Conservation (phyloP, 2,888 invertebrate genomes). For the Amiota minor region DNA sequence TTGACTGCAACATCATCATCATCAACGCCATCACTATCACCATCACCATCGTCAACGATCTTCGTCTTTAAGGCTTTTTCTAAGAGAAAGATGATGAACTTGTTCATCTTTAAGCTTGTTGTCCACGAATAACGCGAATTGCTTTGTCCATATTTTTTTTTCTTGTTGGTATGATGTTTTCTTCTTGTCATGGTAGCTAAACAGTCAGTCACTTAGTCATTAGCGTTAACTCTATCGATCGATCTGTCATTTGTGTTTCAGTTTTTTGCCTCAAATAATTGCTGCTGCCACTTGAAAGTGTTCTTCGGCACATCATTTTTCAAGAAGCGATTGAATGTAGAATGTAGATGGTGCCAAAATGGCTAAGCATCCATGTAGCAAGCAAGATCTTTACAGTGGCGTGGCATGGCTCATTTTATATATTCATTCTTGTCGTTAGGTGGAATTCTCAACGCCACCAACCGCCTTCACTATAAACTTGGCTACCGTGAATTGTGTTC, state of each 20-base stretch:
- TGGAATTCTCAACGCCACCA: too few species aligned
- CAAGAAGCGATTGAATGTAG: conserved; percentile 53
- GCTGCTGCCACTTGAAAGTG: conserved; percentile 68
- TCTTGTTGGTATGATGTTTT: not conserved
- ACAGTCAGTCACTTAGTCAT: conserved; percentile 61
- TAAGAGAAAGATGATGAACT: conserved; percentile 55
- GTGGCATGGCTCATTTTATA: too few species aligned
- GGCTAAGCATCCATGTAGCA: too few species aligned
- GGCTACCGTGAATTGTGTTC: conserved; percentile 2
- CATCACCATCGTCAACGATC: not conserved
- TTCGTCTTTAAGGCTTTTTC: conserved; percentile 24
- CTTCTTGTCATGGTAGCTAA: conserved; percentile 44
- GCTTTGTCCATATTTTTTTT: conserved; percentile 29
- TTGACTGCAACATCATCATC: conserved; percentile 33
- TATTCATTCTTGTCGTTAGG: too few species aligned
- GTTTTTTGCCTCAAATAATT: conserved; percentile 67
- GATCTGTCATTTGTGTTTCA: conserved; percentile 69
- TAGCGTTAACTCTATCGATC: conserved; percentile 71
- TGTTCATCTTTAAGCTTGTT: conserved; percentile 38
- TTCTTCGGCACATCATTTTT: conserved; percentile 72
- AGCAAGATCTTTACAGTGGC: too few species aligned
- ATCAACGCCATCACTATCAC: not conserved
- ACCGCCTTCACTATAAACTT: too few species aligned
- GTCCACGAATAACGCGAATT: conserved; percentile 11
- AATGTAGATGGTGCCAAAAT: conserved; percentile 40